Base-by-base conservation (phyloP, 1,140 invertebrate species). In the Drosophila punjabiensis region DNA sequence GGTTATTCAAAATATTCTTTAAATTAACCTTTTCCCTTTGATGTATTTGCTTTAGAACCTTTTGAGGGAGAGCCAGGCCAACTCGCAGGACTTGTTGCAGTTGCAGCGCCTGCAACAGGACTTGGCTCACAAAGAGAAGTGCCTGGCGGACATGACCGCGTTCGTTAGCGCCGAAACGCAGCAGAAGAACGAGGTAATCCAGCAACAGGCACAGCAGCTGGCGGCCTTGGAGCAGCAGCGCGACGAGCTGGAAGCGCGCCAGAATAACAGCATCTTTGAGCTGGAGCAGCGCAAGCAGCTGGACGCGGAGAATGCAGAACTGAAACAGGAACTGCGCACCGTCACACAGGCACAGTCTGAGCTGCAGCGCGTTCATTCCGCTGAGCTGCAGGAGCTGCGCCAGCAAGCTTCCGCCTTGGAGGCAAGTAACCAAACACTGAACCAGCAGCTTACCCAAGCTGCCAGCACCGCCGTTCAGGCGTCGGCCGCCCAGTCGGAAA, bases 81-180 rank as follows among this genome's bases (percentile, higher is more conserved):
- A 80, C 41, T 89, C 92, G 13, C 90, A 93, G 75, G 92, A 93
- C 33, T 43, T 91, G 30, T 7, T 92, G 39, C 82, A 93, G 58
- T 32, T 93, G 53, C 92, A 93, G 43, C 82, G 85, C 11, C 60
- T 93, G 30, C 92, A 93, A 60, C 82, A 92, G 64, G 92, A 93
- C 30, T 48, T 90, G 16, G 81, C 81, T 0, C 81, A 88, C 52
- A 93, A 93, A 59, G 92, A 93, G 41, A 90, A 92, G 62, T 76
- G 77, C 58, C 88, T 93, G 28, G 77, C 79, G 1, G 92, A 93
- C 1, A 76, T 93, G 68, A 92, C 75, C 2, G 79, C 79, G 5
- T 84, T 91, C 41, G 79, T 93, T 24, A 91, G 79, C 48, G 80
- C 87, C 14, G 92, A 93, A 59, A 67, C 82, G 0, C 84, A 93